Conservation (phyloP, 2,888 invertebrate genomes). For the Chouioia cunea region DNA sequence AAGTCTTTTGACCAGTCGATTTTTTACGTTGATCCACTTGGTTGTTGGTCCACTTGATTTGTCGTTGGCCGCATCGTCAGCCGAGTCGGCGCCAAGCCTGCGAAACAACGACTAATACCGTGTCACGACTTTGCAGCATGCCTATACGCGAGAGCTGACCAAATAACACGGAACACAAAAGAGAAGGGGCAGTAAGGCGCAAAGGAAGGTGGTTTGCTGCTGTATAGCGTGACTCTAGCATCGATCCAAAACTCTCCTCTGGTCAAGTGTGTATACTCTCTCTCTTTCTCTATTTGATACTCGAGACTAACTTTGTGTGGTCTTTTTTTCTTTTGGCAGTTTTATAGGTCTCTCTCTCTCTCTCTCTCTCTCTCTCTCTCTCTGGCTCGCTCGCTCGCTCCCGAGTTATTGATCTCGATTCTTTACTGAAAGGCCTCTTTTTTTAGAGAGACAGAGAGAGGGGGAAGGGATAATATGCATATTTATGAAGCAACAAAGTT, state of each 20-base stretch:
- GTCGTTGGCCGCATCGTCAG: conserved; percentile 16
- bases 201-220: no score
- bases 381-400: background rate
- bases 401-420: background rate
- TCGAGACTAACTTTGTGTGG: background rate
- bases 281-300: background rate
- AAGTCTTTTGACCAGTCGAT: background rate
- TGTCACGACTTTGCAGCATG: no score
- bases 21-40: background rate
- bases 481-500: background rate
- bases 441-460: no score
- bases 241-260: background rate
- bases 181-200: no score
- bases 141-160: background rate
- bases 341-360: background rate
- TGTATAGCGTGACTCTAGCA: no score
- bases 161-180: no score
- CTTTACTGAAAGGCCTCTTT: no score
- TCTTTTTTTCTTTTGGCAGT: background rate
- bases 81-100: background rate
- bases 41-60: conserved; percentile 23
- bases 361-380: background rate
- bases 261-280: background rate
- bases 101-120: no score
- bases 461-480: background rate